Evolutionary conservation across 1,140 invertebrate genomes (phyloP).

Genomic region (Wasmannia auropunctata): DNA sequence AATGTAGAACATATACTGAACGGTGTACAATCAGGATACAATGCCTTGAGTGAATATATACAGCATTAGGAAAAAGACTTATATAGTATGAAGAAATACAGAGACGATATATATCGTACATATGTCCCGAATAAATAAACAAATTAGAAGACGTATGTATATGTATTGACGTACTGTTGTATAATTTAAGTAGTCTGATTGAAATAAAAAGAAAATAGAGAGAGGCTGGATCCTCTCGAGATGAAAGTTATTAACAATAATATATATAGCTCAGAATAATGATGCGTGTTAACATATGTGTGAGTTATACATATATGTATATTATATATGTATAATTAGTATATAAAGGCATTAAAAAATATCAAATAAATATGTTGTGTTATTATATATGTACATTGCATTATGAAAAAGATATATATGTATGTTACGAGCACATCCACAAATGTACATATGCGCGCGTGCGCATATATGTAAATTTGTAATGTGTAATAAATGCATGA

Average conservation of each 20-base stretch:
- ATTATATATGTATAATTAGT: background rate
- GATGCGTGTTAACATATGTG: slow-evolving; percentile 44
- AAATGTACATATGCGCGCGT: slow-evolving; percentile 63
- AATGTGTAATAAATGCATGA: slow-evolving; percentile 75
- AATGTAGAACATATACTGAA: background rate
- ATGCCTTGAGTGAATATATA: slow-evolving; percentile 1
- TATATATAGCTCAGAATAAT: slow-evolving; percentile 16
- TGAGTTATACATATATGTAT: background rate
- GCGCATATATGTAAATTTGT: slow-evolving; percentile 73
- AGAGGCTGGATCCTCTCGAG: slow-evolving; percentile 1
- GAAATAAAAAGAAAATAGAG: background rate
- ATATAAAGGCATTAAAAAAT: slow-evolving; percentile 1
- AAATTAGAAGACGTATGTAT: slow-evolving; percentile 24
- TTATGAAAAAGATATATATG: slow-evolving; percentile 69
- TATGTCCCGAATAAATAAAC: slow-evolving; percentile 17
- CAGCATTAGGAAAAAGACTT: slow-evolving; percentile 12
- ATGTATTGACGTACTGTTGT: slow-evolving; percentile 71
- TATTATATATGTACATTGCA: slow-evolving; percentile 68
- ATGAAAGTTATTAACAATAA: slow-evolving; percentile 30
- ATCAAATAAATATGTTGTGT: slow-evolving; percentile 62
- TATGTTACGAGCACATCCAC: slow-evolving; percentile 71
- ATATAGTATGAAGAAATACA: background rate
- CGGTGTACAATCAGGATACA: slow-evolving; percentile 31
- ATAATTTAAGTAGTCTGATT: slow-evolving; percentile 67
- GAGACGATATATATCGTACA: background rate